Base-by-base conservation (phyloP, 2,797 vertebrate genomes). In the Lagocephalus sceleratus region DNA sequence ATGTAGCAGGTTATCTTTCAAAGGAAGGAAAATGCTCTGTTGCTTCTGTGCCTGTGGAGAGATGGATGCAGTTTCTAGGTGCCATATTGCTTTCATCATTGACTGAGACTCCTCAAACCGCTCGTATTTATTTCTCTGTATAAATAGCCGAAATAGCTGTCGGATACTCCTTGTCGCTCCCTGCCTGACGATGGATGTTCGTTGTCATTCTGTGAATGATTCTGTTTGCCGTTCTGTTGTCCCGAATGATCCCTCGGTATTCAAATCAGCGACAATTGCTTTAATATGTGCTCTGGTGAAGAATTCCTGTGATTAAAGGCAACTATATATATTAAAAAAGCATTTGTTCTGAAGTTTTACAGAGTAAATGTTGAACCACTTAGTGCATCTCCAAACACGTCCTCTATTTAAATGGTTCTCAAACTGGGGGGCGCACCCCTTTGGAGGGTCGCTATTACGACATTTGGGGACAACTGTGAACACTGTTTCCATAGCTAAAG, bases 91-190 rank as follows among this genome's bases (percentile, higher is more conserved):
- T 26, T 70, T 60, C 47, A 58, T 60, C 56, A 25, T 42, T 66
- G 66, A 76, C 64, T 56, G 63, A 72, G 58, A 49, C 71, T 67
- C 54, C 60, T 72, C 32, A 15, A 21, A 9, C 50, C 12, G 26
- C 57, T 63, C 60, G 63, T 78, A 70, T 81, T 79, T 78, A 53
- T 74, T 72, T 70, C 65, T 55, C 40, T 68, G 67, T 71, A 63
- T 61, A 48, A 72, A 63, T 45, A 25, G 51, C 56, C 52, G 5
- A 47, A 68, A 59, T 52, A 32, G 64, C 64, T 67, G 68, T 51
- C 11, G 46, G 45, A 59, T 50, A 46, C 50, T 66, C 43, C 51
- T 48, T 73, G 64, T 57, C 20, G 12, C 59, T 29, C 40, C 38
- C 46, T 41, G 68, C 51, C 76, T 62, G 50, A 66, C 4, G 47